Percentiles rank a stretch among this genome's conserved stretches.
phyloP scores from a whole-genome alignment of 2,888 invertebrate genomes.

The Spilosoma lubricipeda region DNA sequence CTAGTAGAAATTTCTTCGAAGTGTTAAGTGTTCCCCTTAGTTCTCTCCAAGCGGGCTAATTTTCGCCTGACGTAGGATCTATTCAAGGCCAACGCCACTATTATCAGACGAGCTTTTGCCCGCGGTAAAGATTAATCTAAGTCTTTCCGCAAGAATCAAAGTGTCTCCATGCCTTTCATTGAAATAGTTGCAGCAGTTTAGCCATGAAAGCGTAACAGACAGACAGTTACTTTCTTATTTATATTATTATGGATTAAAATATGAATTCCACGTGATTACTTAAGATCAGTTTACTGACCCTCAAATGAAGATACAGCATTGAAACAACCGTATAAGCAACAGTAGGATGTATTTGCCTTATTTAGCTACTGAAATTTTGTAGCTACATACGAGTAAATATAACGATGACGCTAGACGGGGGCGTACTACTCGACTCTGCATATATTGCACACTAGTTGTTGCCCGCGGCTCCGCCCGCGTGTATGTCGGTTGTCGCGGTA shows the following conservation, averaged over 20 bases:
- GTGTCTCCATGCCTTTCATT: too few relatives aligned
- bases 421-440: constrained; percentile 4
- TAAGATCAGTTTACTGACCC: constrained; percentile 28
- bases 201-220: too few relatives aligned
- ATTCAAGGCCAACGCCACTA: background rate
- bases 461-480: too few relatives aligned
- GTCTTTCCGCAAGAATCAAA: too few relatives aligned
- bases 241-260: too few relatives aligned
- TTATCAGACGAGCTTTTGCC: background rate
- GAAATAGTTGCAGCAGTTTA: too few relatives aligned
- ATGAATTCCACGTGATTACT: constrained; percentile 3
- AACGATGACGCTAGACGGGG: constrained; percentile 21
- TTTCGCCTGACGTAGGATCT: background rate
- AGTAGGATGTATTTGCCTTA: constrained; percentile 32
- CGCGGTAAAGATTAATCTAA: too few relatives aligned
- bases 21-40: background rate
- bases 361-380: constrained; percentile 31
- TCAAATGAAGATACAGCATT: constrained; percentile 23
- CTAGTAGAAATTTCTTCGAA: too few relatives aligned
- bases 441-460: constrained; percentile 23
- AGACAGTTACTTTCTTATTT: too few relatives aligned
- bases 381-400: constrained; percentile 18
- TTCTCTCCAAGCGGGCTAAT: background rate
- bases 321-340: constrained; percentile 14
- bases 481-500: too few relatives aligned